Conservation (phyloP, 2,797 vertebrate species). For the Gallinago solitaria region DNA sequence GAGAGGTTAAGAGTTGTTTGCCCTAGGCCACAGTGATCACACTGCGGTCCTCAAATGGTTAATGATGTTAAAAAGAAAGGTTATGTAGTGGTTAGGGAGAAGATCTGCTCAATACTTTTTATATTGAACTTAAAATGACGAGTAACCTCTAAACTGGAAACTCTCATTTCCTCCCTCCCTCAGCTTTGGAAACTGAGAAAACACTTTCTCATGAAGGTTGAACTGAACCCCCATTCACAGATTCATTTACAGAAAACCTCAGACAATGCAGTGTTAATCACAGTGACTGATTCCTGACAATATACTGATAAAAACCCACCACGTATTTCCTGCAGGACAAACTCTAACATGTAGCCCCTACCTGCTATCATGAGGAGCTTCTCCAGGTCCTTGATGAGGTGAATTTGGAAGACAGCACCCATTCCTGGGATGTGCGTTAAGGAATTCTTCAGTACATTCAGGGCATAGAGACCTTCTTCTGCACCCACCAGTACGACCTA, state of each 20-base stretch:
- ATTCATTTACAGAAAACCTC: neutral
- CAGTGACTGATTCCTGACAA: neutral
- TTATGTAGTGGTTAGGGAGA: neutral
- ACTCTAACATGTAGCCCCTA: constrained; percentile 23
- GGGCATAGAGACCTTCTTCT: constrained; percentile 96
- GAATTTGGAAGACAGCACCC: constrained; percentile 97
- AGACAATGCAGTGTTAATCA: neutral
- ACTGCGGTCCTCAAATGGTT: neutral
- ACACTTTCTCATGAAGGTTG: neutral
- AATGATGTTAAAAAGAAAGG: neutral
- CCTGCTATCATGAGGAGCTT: constrained; percentile 98
- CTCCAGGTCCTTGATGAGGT: constrained; percentile 96
- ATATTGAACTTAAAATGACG: neutral
- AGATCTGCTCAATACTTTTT: neutral
- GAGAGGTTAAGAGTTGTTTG: neutral
- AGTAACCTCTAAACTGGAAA: neutral
- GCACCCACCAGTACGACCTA: constrained; percentile 98
- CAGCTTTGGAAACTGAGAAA: neutral
- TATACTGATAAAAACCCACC: neutral
- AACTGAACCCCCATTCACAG: neutral
- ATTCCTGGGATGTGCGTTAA: constrained; percentile 94
- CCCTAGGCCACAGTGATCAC: neutral
- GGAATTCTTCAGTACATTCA: constrained; percentile 98
- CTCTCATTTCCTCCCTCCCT: neutral
- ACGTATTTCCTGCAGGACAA: neutral